A percentile compares a stretch with the other conserved stretches of the same genome.
phyloP scores from a whole-genome alignment of 2,888 invertebrate genomes.

The Drosophila anomalipes region DNA sequence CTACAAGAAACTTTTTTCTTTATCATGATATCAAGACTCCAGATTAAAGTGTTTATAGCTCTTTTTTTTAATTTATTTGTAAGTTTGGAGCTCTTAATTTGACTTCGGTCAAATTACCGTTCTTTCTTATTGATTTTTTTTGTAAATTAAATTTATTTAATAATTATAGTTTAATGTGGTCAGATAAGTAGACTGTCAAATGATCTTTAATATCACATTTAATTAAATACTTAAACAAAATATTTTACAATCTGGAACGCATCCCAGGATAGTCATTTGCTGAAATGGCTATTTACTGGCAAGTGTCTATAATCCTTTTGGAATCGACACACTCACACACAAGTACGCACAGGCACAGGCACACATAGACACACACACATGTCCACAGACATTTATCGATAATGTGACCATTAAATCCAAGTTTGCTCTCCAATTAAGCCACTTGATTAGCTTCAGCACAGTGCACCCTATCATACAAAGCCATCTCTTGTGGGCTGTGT shows the following conservation, averaged over 20 bases:
- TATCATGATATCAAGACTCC: neutral
- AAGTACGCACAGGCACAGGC: conserved; percentile 7
- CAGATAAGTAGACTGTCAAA: neutral
- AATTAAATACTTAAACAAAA: conserved; percentile 23
- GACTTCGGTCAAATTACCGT: no score
- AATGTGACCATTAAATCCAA: conserved; percentile 73
- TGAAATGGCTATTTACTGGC: conserved; percentile 6
- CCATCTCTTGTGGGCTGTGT: conserved; percentile 1
- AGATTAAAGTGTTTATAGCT: neutral
- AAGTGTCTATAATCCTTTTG: conserved; percentile 39
- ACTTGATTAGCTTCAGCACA: conserved; percentile 71
- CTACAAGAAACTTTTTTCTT: neutral
- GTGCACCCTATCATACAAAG: conserved; percentile 14
- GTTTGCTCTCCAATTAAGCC: conserved; percentile 80
- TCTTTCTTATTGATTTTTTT: neutral
- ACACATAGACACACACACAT: conserved; percentile 1
- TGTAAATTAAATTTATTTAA: neutral
- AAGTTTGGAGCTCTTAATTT: neutral
- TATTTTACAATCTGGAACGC: conserved; percentile 11
- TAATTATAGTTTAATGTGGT: neutral
- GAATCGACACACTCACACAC: conserved; percentile 14
- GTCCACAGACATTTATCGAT: conserved; percentile 55
- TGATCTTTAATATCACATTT: neutral
- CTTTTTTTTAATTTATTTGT: neutral
- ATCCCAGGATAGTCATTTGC: neutral